phyloP scores from a whole-genome alignment of 2,888 invertebrate species.

The Callinectes sapidus region DNA sequence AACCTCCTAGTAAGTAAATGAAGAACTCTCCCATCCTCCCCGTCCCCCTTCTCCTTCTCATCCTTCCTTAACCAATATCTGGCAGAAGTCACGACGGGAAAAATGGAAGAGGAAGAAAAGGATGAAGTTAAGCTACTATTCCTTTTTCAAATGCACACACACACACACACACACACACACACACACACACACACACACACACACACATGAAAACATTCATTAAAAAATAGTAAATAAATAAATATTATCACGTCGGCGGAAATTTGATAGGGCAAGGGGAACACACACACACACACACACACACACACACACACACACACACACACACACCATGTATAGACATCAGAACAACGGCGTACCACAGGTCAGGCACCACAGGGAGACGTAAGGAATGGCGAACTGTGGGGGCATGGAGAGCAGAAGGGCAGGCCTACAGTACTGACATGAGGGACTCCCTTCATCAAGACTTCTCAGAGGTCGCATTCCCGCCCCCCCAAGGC shows the following conservation, averaged over 20 bases:
- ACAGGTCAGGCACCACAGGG: not conserved
- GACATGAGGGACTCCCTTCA: slow-evolving; percentile 19
- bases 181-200: slow-evolving; percentile 23
- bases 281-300: not conserved
- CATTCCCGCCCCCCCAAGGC: not conserved
- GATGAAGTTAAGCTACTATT: not conserved
- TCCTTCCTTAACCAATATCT: not conserved
- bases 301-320: slow-evolving; percentile 15
- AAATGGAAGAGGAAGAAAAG: not conserved
- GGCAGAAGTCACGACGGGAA: not conserved
- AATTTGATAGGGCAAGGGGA: not conserved
- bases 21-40: not conserved
- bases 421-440: not conserved
- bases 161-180: slow-evolving; percentile 29
- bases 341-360: not conserved
- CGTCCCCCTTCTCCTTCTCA: not conserved
- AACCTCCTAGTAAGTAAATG: not conserved
- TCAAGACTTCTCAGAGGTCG: not conserved
- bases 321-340: slow-evolving; percentile 9
- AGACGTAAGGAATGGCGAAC: not conserved
- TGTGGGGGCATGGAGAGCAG: not conserved
- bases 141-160: not conserved
- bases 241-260: not conserved
- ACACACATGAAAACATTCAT: not conserved
- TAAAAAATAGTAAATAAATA: slow-evolving; percentile 26